These are phyloP conservation scores for Cheilosia variabilis DNA, from an alignment of 2,888 invertebrate species.

Conservation along the genomic window DNA sequence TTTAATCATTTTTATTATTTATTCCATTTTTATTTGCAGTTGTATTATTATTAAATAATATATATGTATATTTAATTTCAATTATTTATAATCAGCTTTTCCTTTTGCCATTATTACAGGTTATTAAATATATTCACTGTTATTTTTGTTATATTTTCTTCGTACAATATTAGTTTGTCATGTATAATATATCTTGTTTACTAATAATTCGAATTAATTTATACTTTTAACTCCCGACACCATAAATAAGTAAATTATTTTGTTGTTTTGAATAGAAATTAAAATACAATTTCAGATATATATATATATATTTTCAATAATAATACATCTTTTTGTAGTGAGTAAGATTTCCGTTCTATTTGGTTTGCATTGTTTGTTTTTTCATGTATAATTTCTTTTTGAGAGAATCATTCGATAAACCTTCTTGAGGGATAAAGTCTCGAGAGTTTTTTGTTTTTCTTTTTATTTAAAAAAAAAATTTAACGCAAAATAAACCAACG, in stretches of 20 bases:
- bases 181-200: slow-evolving; percentile 72
- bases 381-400: slow-evolving; percentile 34
- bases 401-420: slow-evolving; percentile 47
- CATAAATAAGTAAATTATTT: slow-evolving; percentile 45
- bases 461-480: not conserved
- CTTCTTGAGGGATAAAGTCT: slow-evolving; percentile 67
- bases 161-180: slow-evolving; percentile 79
- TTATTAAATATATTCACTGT: slow-evolving; percentile 55
- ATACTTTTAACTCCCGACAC: slow-evolving; percentile 48
- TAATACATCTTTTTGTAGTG: slow-evolving; percentile 64
- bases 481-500: slow-evolving; percentile 1
- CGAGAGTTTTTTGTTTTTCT: slow-evolving; percentile 38
- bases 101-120: slow-evolving; percentile 51
- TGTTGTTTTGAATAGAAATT: slow-evolving; percentile 33
- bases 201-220: slow-evolving; percentile 77
- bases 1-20: slow-evolving; percentile 46
- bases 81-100: slow-evolving; percentile 34
- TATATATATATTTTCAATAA: slow-evolving; percentile 72
- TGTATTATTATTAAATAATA: slow-evolving; percentile 75
- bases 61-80: slow-evolving; percentile 53
- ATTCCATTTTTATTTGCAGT: slow-evolving; percentile 51
- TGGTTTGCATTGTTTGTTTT: slow-evolving; percentile 31
- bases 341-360: slow-evolving; percentile 35
- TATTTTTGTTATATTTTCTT: slow-evolving; percentile 71
- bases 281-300: slow-evolving; percentile 44